A percentile compares a stretch with the other conserved stretches of the same genome.
These are phyloP conservation scores for Andrena fulva DNA, from an alignment of 2,888 invertebrate genomes.

Conservation along the genomic window DNA sequence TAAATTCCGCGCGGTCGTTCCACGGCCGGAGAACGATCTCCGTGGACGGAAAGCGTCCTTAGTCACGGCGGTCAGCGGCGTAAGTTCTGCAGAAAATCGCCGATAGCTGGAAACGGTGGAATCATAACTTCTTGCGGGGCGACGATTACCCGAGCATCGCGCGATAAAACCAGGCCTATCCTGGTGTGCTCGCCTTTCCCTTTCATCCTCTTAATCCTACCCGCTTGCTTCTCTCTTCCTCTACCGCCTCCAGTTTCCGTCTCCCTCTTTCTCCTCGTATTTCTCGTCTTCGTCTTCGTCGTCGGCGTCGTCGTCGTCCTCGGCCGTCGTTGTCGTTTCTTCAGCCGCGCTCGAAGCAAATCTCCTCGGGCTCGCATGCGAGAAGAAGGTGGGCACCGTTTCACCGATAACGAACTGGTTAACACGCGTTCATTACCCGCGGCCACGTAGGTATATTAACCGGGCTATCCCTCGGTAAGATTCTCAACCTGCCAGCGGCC, in stretches of 20 bases:
- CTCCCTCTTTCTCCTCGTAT: not conserved
- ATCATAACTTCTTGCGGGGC: constrained; percentile 53
- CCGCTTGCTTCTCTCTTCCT: not conserved
- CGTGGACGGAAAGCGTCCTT: constrained; percentile 43
- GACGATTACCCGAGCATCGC: constrained; percentile 51
- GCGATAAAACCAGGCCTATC: constrained; percentile 53
- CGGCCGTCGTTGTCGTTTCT: constrained; percentile 1
- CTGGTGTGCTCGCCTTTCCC: constrained; percentile 23
- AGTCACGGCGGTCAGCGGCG: constrained; percentile 25
- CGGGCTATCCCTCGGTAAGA: constrained; percentile 31
- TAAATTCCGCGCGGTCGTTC: constrained; percentile 38
- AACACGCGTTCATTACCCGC: constrained; percentile 67
- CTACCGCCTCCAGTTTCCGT: not conserved
- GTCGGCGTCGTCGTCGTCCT: not conserved
- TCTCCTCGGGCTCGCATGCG: constrained; percentile 25
- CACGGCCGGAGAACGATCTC: constrained; percentile 25
- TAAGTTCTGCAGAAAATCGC: constrained; percentile 47
- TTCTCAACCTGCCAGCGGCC: constrained; percentile 58
- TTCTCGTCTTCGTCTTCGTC: not conserved
- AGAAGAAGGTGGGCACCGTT: constrained; percentile 56
- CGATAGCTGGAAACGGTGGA: constrained; percentile 57
- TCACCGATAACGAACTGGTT: constrained; percentile 67
- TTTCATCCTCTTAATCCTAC: constrained; percentile 27
- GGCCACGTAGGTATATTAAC: constrained; percentile 58
- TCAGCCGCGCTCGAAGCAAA: not conserved